Conservation (phyloP, 2,113 vertebrate species). For the Ptychochromis oligacanthus region DNA sequence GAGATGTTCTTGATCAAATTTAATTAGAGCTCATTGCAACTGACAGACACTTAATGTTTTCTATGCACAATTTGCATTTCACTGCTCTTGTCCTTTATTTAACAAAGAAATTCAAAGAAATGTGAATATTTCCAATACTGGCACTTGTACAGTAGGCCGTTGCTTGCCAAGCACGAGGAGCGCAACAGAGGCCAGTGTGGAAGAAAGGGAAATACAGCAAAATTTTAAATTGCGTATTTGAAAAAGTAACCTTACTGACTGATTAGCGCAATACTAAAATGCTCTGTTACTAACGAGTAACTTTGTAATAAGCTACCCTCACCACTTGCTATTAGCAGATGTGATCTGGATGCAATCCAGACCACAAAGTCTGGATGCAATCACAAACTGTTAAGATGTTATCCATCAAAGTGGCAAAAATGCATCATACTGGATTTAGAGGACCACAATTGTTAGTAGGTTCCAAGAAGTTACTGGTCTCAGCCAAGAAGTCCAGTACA, state of each 20-base stretch:
- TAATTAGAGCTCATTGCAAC: not conserved
- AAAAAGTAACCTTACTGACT: not conserved
- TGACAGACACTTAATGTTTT: not conserved
- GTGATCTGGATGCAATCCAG: too few species aligned
- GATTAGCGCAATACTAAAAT: not conserved
- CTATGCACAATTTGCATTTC: not conserved
- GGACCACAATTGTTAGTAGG: slow-evolving; percentile 1
- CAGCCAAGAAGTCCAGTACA: not conserved
- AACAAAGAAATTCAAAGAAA: not conserved
- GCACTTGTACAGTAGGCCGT: not conserved
- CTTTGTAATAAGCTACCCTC: not conserved
- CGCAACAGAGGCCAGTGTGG: not conserved
- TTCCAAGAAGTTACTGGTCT: not conserved
- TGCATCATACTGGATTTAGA: not conserved
- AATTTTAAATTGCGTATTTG: not conserved
- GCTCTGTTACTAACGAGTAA: not conserved
- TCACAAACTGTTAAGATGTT: not conserved
- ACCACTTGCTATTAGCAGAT: not conserved
- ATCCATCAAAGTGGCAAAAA: slow-evolving; percentile 1
- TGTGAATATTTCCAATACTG: not conserved
- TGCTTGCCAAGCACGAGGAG: not conserved
- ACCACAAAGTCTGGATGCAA: slow-evolving; percentile 7
- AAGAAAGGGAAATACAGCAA: not conserved
- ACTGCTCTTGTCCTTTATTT: not conserved
- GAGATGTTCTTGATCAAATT: not conserved